Evolutionary conservation across 2,888 invertebrate genomes (phyloP), one percentile per base, ranked within the genome.

Genomic region (Pantelozetes paolii): DNA sequence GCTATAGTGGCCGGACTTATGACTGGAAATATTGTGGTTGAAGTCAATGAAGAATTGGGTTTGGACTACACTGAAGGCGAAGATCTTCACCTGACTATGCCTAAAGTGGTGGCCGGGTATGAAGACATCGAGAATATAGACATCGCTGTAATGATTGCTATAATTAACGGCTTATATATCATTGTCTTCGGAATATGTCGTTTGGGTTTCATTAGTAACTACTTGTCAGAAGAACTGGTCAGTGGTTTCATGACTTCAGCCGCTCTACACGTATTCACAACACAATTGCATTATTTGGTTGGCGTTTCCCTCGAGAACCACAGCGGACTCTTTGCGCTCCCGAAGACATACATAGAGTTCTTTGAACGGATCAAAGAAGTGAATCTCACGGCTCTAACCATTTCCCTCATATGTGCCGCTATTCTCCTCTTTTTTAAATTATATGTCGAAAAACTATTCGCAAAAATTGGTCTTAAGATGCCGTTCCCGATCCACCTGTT

Each of bases 351-450:
- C 71, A 81, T 85, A 23, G 87, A 87, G 80, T 83, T 89, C 74
- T 83, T 87, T 77, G 82, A 82, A 74, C 83, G 86, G 77, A 82
- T 90, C 76, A 80, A 83, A 1, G 78, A 84, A 26, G 83, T 88
- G 2, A 91, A 93, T 82, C 81, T 85, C 78, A 86, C 87, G 0
- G 89, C 92, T 0, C 82, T 90, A 48, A 82, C 86, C 28, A 86
- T 90, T 64, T 90, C 92, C 0, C 78, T 85, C n/a, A 83, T 89
- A 64, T 86, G 89, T 11, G 88, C 91, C 72, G 78, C 86, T n/a
- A 79, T 87, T 71, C 85, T 91, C 59, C 84, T 88, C 0, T 79
- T 89, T 36, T 75, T 76, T 30, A 78, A 78, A 50, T 75, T 83
- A 73, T 80, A 79, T 72, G 79, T 85, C 77, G 84, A 83, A 77